Percentiles rank a stretch among this genome's conserved stretches.
Evolutionary conservation across 2,113 vertebrate species (phyloP).

Genomic region (Epinephelus cyanopodus): DNA sequence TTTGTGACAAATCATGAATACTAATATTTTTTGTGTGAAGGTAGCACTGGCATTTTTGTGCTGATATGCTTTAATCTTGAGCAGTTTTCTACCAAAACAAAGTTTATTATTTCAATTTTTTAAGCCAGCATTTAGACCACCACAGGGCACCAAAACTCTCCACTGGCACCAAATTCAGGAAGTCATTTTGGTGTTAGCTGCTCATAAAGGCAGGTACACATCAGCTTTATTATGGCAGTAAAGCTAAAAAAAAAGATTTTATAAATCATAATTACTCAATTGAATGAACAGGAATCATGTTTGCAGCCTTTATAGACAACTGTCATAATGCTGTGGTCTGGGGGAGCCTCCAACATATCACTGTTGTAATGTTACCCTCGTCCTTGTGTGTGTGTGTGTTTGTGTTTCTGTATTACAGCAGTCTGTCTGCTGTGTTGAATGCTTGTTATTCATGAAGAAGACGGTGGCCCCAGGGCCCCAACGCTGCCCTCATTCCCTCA

Average conservation of each 20-base stretch:
- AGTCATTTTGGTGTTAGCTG: background rate
- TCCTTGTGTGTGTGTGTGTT: background rate
- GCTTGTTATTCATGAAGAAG: conserved; percentile 77
- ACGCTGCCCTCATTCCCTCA: conserved; percentile 72
- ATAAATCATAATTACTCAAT: background rate
- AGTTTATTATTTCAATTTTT: too few species aligned
- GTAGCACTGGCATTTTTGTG: background rate
- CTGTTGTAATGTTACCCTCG: background rate
- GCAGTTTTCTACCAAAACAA: background rate
- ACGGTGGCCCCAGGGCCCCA: conserved; percentile 65
- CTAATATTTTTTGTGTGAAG: background rate
- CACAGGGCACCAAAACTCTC: background rate
- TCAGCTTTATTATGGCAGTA: background rate
- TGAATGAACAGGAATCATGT: background rate
- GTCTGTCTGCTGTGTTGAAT: conserved; percentile 75
- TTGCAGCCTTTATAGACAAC: background rate
- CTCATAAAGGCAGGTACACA: background rate
- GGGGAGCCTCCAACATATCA: background rate
- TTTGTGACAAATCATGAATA: background rate
- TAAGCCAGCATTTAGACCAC: background rate
- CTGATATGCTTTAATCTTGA: background rate
- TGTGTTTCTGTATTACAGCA: conserved; percentile 21
- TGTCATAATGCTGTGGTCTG: background rate
- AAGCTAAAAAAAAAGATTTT: background rate
- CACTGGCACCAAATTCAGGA: background rate